phyloP scores from a whole-genome alignment of 2,797 vertebrate genomes.

The Lepus oiostolus region DNA sequence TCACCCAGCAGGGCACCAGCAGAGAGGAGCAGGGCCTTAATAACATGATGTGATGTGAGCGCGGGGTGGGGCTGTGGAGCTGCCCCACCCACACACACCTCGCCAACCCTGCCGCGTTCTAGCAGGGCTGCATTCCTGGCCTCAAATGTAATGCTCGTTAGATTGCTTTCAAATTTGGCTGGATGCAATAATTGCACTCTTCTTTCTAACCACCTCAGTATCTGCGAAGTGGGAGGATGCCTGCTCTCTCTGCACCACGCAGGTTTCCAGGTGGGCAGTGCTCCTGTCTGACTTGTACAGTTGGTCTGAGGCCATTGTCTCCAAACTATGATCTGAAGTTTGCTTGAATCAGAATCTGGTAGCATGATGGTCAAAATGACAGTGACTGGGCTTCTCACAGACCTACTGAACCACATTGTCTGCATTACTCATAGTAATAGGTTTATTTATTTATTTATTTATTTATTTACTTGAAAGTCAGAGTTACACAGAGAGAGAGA shows the following conservation, averaged over 20 bases:
- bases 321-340: not conserved
- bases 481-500: too few relatives aligned
- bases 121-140: constrained; percentile 69
- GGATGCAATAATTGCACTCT: not conserved
- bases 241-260: not conserved
- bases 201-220: not conserved
- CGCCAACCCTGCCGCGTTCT: not conserved
- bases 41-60: not conserved
- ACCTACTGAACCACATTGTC: not conserved
- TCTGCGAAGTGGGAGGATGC: not conserved
- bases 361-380: not conserved
- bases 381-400: not conserved
- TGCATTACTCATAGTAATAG: not conserved
- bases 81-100: constrained; percentile 15
- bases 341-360: not conserved
- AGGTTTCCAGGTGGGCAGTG: not conserved
- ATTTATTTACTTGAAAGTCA: too few relatives aligned
- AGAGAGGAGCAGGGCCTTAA: not conserved
- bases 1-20: constrained; percentile 1
- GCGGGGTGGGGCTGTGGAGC: not conserved
- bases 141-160: not conserved
- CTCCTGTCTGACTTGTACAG: not conserved
- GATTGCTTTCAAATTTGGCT: constrained; percentile 35
- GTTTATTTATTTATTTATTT: too few relatives aligned
- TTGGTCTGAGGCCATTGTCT: not conserved